Evolutionary conservation across 2,113 vertebrate species (phyloP), one percentile per base, ranked within the genome.

Genomic region (Triplophysa siluroides): DNA sequence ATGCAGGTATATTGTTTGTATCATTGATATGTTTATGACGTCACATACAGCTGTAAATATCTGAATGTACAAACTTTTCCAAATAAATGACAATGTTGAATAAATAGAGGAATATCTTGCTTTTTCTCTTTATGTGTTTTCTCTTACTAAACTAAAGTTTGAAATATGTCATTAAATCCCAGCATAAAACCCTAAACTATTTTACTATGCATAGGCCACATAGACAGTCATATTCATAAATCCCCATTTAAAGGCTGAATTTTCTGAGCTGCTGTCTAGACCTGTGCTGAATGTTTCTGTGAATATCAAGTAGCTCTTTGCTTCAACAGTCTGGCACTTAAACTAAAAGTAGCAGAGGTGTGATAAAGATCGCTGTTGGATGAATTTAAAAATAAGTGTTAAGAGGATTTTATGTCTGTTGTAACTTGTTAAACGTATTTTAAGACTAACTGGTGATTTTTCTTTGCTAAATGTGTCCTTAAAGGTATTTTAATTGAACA

Each of bases 51-150:
- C 52, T 67, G 77, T 71, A 63, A 71, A 71, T 52, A 18, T 54
- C 10, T 73, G 61, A 73, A 73, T 73, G 69, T 73, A 73, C 52
- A 78, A 61, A 82, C 16, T 21, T 23, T 4, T 3, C 69, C 60
- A 45, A 33, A 18, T 56, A 64, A 23, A 71, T 62, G 1, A 68
- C 23, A 41, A 24, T 50, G 19, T 73, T 7, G 18, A 78, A 76
- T 76, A 81, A 76, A 76, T n/a, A 13, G 9, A 0, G n/a, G 11
- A 78, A 58, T 68, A 33, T n/a, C 19, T 0, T 9, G 4, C 16
- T 18, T 14, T 63, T 45, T 45, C 14, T 52, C 50, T 52, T 52
- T 6, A 18, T 52, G 50, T 1, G 50, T 18, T 52, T 63, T 29
- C 21, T 24, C 26, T 63, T 18, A 29, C 50, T 52, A 1, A 52